Evolutionary conservation across 2,888 invertebrate genomes (phyloP).

Genomic region (Agrochola macilenta): DNA sequence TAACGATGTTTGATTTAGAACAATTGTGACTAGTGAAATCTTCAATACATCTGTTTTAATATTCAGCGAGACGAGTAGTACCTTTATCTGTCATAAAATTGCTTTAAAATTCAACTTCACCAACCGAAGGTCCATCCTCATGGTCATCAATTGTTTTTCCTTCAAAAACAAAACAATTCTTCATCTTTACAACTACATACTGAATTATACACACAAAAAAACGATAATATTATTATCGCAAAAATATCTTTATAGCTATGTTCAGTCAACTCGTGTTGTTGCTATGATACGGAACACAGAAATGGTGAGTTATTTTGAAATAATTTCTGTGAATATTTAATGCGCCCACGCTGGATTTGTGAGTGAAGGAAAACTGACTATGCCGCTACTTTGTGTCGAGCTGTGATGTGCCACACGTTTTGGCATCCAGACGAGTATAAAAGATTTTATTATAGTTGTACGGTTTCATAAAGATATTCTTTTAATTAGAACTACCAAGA

Average conservation of each 20-base stretch:
- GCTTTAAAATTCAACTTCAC: background rate
- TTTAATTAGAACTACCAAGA: background rate
- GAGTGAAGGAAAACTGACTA: constrained; percentile 10
- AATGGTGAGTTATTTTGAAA: constrained; percentile 46
- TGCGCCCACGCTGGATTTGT: constrained; percentile 39
- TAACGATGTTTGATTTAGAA: constrained; percentile 23
- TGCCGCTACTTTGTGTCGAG: background rate
- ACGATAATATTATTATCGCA: constrained; percentile 47
- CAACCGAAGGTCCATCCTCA: background rate
- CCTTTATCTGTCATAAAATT: background rate
- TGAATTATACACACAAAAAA: constrained; percentile 7
- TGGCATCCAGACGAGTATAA: background rate
- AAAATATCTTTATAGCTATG: constrained; percentile 43
- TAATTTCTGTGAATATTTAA: constrained; percentile 30
- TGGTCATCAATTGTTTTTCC: constrained; percentile 13
- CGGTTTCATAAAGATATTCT: background rate
- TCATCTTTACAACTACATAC: background rate
- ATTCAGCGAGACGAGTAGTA: background rate
- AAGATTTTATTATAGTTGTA: background rate
- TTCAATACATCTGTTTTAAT: constrained; percentile 27
- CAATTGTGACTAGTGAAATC: background rate
- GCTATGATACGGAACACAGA: constrained; percentile 28
- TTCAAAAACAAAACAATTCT: constrained; percentile 19
- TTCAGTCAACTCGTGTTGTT: constrained; percentile 30
- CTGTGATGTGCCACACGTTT: background rate